Conservation (phyloP, 2,113 vertebrate species). For the Brachypteracias leptosomus region DNA sequence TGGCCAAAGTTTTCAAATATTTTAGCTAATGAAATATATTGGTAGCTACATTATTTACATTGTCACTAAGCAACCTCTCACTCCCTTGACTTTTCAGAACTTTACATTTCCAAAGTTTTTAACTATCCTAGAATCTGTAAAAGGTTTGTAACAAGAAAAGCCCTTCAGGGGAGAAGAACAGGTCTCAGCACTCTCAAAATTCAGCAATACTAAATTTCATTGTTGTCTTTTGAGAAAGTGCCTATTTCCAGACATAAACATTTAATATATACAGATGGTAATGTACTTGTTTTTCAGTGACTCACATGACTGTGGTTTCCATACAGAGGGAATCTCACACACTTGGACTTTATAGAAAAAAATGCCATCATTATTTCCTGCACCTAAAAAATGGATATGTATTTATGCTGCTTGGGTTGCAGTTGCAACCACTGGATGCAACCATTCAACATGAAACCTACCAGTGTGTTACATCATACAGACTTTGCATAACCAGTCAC, state of each 20-base stretch:
- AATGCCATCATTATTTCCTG: background rate
- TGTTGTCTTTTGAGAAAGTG: background rate
- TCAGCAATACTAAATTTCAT: background rate
- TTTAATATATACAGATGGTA: background rate
- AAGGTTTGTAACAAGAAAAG: background rate
- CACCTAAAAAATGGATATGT: background rate
- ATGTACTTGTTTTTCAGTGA: background rate
- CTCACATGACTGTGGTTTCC: background rate
- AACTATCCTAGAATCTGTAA: background rate
- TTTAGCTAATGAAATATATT: background rate
- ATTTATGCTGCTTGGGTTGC: background rate
- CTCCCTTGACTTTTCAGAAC: background rate
- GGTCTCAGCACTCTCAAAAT: background rate
- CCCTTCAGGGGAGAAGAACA: background rate
- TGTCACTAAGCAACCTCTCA: background rate
- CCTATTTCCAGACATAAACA: background rate
- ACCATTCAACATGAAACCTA: background rate
- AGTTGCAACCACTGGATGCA: background rate
- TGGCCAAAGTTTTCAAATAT: background rate
- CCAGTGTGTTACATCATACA: too few species aligned
- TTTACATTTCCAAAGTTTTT: background rate
- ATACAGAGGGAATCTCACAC: background rate
- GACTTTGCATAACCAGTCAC: background rate
- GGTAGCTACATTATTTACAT: background rate
- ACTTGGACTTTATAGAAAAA: background rate